A percentile compares a stretch with the other conserved stretches of the same genome.
These are phyloP conservation scores for Hipposideros armiger DNA, from an alignment of 2,113 vertebrate genomes.

Conservation along the genomic window DNA sequence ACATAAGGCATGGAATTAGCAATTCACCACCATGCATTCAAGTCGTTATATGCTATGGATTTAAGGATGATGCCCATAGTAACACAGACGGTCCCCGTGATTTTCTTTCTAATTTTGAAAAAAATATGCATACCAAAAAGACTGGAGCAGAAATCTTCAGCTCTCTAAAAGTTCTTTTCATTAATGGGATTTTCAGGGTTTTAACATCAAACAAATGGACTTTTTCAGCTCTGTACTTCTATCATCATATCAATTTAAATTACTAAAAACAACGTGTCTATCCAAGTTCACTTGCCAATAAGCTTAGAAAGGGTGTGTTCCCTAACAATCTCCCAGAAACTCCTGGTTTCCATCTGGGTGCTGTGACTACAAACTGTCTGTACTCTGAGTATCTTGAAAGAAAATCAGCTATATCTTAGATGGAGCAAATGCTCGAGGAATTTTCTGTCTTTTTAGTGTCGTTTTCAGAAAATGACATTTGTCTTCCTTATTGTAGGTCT, in stretches of 20 bases:
- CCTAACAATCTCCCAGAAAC: background rate
- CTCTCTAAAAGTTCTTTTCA: background rate
- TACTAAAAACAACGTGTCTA: background rate
- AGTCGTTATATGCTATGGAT: background rate
- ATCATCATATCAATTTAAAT: background rate
- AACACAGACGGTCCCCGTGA: background rate
- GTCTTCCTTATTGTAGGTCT: background rate
- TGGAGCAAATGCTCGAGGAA: background rate
- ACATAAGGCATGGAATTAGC: background rate
- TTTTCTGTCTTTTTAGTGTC: background rate
- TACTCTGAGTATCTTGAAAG: background rate
- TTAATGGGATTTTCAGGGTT: background rate
- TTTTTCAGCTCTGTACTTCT: background rate
- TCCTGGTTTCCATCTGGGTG: background rate
- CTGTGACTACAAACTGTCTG: background rate
- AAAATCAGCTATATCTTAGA: background rate
- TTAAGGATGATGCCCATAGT: background rate
- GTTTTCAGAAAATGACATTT: constrained; percentile 34
- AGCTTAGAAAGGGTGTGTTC: background rate
- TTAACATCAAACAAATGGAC: constrained; percentile 10
- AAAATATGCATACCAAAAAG: background rate
- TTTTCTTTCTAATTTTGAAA: background rate
- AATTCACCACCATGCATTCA: background rate
- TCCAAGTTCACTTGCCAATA: background rate
- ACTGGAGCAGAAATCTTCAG: background rate